Evolutionary conservation across 2,113 vertebrate species (phyloP).

Genomic region (Anolis sagrei): DNA sequence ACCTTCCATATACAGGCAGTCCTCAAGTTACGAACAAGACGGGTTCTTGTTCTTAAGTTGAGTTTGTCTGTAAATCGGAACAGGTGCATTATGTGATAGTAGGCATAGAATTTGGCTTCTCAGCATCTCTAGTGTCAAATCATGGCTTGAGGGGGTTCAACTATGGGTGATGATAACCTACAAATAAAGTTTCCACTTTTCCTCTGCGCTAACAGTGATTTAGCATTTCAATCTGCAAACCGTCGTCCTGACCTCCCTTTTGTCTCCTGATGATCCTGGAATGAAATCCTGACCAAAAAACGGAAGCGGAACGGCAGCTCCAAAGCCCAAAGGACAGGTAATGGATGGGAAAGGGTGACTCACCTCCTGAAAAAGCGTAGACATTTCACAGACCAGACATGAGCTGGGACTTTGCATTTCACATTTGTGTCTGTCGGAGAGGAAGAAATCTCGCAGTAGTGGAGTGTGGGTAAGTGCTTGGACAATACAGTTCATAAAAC

Average conservation of each 20-base stretch:
- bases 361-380: conserved; percentile 98
- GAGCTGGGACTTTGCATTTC: conserved; percentile 98
- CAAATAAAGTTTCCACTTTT: neutral
- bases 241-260: too few species aligned
- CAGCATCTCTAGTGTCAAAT: too few species aligned
- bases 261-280: neutral
- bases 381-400: conserved; percentile 99
- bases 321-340: neutral
- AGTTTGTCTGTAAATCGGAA: too few species aligned
- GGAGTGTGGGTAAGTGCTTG: conserved; percentile 98
- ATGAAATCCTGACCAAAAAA: neutral
- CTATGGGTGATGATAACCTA: too few species aligned
- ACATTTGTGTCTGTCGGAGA: conserved; percentile 97
- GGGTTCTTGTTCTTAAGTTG: too few species aligned
- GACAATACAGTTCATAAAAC: conserved; percentile 99
- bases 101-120: too few species aligned
- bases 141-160: too few species aligned
- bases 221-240: neutral
- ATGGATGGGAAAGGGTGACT: conserved; percentile 43
- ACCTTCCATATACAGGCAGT: neutral
- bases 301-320: neutral
- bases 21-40: too few species aligned
- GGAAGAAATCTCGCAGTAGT: conserved; percentile 96
- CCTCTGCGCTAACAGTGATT: too few species aligned
- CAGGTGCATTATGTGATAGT: too few species aligned